Evolutionary conservation across 2,888 invertebrate species (phyloP).

Genomic region (Myopa tessellatipennis): DNA sequence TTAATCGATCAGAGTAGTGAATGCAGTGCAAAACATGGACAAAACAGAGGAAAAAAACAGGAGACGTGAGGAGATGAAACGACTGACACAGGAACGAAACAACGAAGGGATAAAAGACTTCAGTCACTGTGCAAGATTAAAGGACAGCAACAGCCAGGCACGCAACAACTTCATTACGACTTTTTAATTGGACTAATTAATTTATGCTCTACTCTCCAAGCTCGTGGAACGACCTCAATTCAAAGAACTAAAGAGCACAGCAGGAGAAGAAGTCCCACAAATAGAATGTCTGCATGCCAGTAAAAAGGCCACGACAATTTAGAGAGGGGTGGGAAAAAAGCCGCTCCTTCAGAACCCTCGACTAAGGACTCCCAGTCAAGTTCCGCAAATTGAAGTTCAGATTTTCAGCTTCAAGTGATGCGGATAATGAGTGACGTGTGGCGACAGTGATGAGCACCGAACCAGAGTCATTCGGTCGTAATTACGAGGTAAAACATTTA

Average conservation of each 20-base stretch:
- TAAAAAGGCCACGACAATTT: slow-evolving; percentile 5
- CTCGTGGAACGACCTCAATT: slow-evolving; percentile 49
- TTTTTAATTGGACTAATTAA: slow-evolving; percentile 68
- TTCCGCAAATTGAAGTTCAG: slow-evolving; percentile 20
- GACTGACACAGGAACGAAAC: not conserved
- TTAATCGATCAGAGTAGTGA: slow-evolving; percentile 24
- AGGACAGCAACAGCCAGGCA: slow-evolving; percentile 50
- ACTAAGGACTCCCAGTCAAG: not conserved
- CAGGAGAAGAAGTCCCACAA: not conserved
- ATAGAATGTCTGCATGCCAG: not conserved
- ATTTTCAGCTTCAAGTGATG: slow-evolving; percentile 59
- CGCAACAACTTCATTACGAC: slow-evolving; percentile 67
- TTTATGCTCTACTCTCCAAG: slow-evolving; percentile 61
- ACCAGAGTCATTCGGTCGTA: not conserved
- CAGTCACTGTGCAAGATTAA: slow-evolving; percentile 38
- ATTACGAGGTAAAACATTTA: slow-evolving; percentile 20
- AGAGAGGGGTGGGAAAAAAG: not conserved
- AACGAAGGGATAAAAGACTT: slow-evolving; percentile 1
- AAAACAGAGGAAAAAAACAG: too few relatives aligned
- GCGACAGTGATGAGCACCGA: slow-evolving; percentile 40
- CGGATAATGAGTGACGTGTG: slow-evolving; percentile 64
- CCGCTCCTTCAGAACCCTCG: not conserved
- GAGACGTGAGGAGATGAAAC: too few relatives aligned
- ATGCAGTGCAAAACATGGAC: slow-evolving; percentile 2
- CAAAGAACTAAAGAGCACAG: not conserved